Conservation (phyloP, 1,140 invertebrate genomes). For the Pinna nobilis region DNA sequence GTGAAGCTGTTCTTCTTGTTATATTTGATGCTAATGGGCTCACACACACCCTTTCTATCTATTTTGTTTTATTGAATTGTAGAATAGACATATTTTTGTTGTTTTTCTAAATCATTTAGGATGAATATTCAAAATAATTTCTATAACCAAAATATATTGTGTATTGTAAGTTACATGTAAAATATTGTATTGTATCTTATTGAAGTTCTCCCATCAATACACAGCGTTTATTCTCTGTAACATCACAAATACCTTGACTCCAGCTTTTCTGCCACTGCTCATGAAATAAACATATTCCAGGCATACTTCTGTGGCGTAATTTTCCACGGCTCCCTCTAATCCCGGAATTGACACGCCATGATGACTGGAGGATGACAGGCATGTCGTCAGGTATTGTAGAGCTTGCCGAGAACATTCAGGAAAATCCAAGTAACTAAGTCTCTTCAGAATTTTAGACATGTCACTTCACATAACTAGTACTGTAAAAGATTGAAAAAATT, state of each 20-base stretch:
- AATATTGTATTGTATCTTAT: too few relatives aligned
- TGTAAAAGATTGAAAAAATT: too few relatives aligned
- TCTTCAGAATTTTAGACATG: conserved; percentile 57
- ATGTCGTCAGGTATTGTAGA: conserved; percentile 53
- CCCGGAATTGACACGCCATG: conserved; percentile 60
- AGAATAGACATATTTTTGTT: too few relatives aligned
- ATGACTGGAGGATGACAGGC: conserved; percentile 46
- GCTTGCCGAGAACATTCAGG: conserved; percentile 66
- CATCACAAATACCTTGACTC: conserved; percentile 42
- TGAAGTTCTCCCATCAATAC: too few relatives aligned
- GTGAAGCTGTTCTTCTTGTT: too few relatives aligned
- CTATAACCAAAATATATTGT: too few relatives aligned
- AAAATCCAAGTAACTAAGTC: conserved; percentile 59
- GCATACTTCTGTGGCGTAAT: conserved; percentile 59
- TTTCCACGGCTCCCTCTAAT: conserved; percentile 49
- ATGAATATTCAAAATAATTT: too few relatives aligned
- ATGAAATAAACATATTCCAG: conserved; percentile 64
- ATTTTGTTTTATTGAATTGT: too few relatives aligned
- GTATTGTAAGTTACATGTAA: not conserved
- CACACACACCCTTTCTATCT: too few relatives aligned
- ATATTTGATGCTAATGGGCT: too few relatives aligned
- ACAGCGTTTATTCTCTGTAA: not conserved
- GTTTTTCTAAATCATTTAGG: too few relatives aligned
- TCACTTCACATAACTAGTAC: not conserved
- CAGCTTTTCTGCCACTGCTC: conserved; percentile 30